A percentile compares a stretch with the other conserved stretches of the same genome.
These are phyloP conservation scores for Drosophila lutescens DNA, from an alignment of 2,888 invertebrate genomes.

Conservation along the genomic window DNA sequence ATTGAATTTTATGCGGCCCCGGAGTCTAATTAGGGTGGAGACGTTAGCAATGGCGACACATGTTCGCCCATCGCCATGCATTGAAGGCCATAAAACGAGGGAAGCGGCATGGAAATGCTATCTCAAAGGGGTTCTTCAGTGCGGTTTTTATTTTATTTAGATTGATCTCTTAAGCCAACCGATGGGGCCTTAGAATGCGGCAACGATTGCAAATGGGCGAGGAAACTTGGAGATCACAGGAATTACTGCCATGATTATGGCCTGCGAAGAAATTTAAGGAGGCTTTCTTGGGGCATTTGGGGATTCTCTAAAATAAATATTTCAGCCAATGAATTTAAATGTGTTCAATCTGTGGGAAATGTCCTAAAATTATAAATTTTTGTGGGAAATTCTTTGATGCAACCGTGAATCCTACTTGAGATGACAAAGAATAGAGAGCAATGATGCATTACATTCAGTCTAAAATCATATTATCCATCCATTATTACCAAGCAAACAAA, in stretches of 20 bases:
- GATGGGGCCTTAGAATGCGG: conserved; percentile 56
- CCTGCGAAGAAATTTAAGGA: conserved; percentile 8
- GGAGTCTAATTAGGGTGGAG: conserved; percentile 62
- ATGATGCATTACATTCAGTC: too few species aligned
- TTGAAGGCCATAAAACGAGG: conserved; percentile 52
- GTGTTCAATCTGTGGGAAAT: neutral
- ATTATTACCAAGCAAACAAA: too few species aligned
- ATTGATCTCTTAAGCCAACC: conserved; percentile 69
- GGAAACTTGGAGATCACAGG: conserved; percentile 18
- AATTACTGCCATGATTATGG: conserved; percentile 27
- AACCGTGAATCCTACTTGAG: too few species aligned
- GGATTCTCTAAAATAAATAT: conserved; percentile 7
- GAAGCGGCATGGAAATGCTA: conserved; percentile 40
- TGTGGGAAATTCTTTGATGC: too few species aligned
- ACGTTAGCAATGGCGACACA: conserved; percentile 51
- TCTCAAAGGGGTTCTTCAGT: conserved; percentile 34
- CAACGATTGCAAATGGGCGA: conserved; percentile 8
- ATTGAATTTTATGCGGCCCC: conserved; percentile 74
- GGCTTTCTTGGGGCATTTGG: neutral
- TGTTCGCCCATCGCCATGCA: conserved; percentile 40
- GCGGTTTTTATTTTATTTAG: conserved; percentile 71
- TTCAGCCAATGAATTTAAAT: neutral
- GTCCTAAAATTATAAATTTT: neutral
- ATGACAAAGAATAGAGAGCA: too few species aligned
- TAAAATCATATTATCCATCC: too few species aligned